Base-by-base conservation (phyloP, 2,797 vertebrate genomes). In the Dallia pectoralis region DNA sequence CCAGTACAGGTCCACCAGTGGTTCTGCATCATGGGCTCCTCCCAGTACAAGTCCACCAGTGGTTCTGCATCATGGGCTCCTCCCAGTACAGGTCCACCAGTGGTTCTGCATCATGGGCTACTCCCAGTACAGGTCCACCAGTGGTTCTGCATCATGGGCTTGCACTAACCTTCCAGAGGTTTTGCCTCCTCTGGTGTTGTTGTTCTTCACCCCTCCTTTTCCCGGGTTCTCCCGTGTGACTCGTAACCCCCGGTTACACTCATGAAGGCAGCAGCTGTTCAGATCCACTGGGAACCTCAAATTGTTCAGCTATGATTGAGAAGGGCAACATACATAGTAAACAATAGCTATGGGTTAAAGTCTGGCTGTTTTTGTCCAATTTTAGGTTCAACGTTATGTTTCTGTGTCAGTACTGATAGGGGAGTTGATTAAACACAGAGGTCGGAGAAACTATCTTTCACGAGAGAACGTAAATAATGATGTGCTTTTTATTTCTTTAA, bases 121-220 rank as follows among this genome's bases (percentile, higher is more conserved):
- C 49, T 18, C 44, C 47, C 4, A 53, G 3, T 16, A 6, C 22
- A 32, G 64, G 33, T 51, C 29, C 22, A 69, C 32, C 0, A 1
- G 47, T 22, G 47, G 22, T 72, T 71, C 61, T 64, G 29, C 72
- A 73, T 68, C 66, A 22, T 4, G 40, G 9, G 6, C 33, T 63
- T 71, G 49, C 65, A 81, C 22, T 53, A 65, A 83, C 88, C 89
- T 91, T 84, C 84, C 83, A 84, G 72, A 72, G 47, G 53, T 78
- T 84, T 70, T 88, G 77, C 84, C 77, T 69, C 30, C 56, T 82
- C 22, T 19, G 47, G 80, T 83, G 83, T 77, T 77, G 76, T 82
- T 77, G 29, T 70, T 80, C 67, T 82, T 84, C 86, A 86, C 84
- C 87, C 74, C 59, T 44, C 79, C 76, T 64, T 80, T 82, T 84